Evolutionary conservation across 2,888 invertebrate species (phyloP).

Genomic region (Phasia obesa): DNA sequence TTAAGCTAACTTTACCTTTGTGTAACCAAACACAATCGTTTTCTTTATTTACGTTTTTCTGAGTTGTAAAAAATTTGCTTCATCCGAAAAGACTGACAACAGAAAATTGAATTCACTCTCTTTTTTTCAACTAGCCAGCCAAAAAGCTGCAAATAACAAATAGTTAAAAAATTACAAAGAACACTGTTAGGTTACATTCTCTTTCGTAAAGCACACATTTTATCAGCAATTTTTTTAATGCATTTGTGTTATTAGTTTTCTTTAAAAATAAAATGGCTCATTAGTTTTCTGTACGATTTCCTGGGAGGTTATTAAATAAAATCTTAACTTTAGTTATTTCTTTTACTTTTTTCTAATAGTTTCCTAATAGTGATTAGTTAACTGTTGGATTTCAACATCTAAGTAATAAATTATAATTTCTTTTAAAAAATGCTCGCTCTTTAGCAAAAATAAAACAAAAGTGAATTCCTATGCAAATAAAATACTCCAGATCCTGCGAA

Average conservation of each 20-base stretch:
- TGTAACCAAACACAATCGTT: too few species aligned
- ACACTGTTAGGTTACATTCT: neutral
- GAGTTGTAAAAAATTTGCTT: too few species aligned
- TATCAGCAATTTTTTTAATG: neutral
- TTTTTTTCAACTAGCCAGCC: neutral
- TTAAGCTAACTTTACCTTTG: too few species aligned
- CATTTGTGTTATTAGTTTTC: constrained; percentile 19
- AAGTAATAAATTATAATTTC: constrained; percentile 64
- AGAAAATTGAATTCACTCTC: too few species aligned
- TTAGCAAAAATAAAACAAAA: constrained; percentile 9
- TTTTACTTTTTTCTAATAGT: constrained; percentile 15
- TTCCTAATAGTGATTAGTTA: constrained; percentile 62
- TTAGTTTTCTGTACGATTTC: constrained; percentile 5
- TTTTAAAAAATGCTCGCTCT: constrained; percentile 2
- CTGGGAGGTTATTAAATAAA: constrained; percentile 52
- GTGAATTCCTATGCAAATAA: constrained; percentile 9
- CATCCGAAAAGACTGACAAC: too few species aligned
- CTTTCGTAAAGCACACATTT: neutral
- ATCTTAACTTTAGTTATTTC: constrained; percentile 1
- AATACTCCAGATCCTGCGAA: constrained; percentile 30
- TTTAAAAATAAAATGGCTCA: neutral
- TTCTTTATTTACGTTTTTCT: too few species aligned
- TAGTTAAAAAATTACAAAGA: too few species aligned
- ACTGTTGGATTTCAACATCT: constrained; percentile 62
- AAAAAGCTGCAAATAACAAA: neutral